These are phyloP conservation scores for Chaetoderma sp. DNA, from an alignment of 2,888 invertebrate genomes.

Conservation along the genomic window DNA sequence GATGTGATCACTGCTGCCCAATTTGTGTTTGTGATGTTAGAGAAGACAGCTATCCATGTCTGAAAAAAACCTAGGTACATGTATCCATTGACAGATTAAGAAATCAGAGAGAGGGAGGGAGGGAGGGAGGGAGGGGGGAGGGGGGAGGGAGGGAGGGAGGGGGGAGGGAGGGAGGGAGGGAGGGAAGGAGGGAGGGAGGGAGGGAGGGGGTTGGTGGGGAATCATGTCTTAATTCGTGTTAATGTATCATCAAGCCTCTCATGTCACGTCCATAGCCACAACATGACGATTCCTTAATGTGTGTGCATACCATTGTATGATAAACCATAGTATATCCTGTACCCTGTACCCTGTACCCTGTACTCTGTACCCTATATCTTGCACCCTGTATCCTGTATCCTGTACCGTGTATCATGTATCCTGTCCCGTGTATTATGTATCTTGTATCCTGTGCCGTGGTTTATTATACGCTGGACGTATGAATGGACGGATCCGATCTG, in stretches of 20 bases:
- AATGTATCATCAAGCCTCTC: too few species aligned
- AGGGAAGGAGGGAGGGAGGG: too few species aligned
- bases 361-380: background rate
- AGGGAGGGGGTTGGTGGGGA: too few species aligned
- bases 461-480: too few species aligned
- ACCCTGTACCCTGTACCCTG: background rate
- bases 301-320: background rate
- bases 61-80: too few species aligned
- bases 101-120: too few species aligned
- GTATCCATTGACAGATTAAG: too few species aligned
- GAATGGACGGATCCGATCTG: too few species aligned
- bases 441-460: background rate
- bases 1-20: constrained; percentile 79
- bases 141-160: too few species aligned
- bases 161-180: too few species aligned
- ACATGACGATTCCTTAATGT: background rate
- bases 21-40: constrained; percentile 75
- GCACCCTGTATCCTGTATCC: background rate
- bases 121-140: too few species aligned
- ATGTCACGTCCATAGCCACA: background rate
- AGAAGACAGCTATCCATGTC: constrained; percentile 75
- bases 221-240: too few species aligned
- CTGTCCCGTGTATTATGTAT: background rate
- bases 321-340: background rate
- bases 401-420: background rate